These are phyloP conservation scores for Scylla paramamosain DNA, from an alignment of 1,140 invertebrate genomes.

Conservation along the genomic window DNA sequence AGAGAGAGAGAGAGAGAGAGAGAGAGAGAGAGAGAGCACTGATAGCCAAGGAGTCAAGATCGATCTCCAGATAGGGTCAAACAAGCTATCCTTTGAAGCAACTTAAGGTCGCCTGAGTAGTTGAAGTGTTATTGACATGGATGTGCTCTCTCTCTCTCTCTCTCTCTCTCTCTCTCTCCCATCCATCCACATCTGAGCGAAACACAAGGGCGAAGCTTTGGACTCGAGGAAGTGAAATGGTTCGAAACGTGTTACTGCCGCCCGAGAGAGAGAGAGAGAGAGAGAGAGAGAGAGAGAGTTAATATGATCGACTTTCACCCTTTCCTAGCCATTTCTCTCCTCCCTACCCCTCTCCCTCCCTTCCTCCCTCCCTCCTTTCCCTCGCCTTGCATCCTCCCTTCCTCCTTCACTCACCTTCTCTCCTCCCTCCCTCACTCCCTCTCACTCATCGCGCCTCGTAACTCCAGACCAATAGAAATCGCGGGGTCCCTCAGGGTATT, in stretches of 20 bases:
- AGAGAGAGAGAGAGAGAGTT: background rate
- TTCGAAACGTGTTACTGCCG: no score
- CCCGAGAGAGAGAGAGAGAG: no score
- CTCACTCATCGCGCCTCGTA: no score
- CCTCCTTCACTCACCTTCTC: no score
- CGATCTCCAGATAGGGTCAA: no score
- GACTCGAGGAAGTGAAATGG: no score
- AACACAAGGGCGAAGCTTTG: no score
- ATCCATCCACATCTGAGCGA: background rate
- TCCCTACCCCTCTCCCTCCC: background rate
- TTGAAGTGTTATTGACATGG: background rate
- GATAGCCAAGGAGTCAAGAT: background rate
- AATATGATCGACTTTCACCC: background rate
- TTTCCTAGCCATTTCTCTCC: background rate
- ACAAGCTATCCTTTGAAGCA: no score
- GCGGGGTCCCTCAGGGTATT: no score
- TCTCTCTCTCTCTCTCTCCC: background rate
- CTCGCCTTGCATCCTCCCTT: background rate
- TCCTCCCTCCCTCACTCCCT: no score
- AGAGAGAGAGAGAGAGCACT: background rate
- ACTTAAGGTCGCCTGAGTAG: no score
- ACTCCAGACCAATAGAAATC: no score
- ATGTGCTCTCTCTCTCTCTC: background rate
- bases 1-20: background rate
- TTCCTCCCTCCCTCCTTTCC: background rate